A percentile compares a stretch with the other conserved stretches of the same genome.
Conservation (phyloP, 2,888 invertebrate genomes). For the Theristus sp. region DNA sequence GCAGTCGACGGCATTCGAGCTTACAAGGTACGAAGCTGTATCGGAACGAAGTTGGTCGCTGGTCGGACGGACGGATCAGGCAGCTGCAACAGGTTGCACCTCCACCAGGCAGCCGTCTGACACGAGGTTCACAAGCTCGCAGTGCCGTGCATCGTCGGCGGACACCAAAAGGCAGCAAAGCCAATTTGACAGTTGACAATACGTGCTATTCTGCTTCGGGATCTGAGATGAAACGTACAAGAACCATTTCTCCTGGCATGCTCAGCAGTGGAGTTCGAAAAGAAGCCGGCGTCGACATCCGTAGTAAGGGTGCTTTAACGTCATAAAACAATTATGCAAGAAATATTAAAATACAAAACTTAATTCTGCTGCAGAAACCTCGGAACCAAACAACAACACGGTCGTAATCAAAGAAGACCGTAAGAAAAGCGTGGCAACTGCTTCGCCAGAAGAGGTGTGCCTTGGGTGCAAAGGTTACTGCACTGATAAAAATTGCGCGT, state of each 20-base stretch:
- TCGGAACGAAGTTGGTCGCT: slow-evolving; percentile 2
- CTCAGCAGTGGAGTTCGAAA: neutral
- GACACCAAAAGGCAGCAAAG: no score
- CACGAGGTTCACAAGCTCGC: neutral
- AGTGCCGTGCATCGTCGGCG: no score
- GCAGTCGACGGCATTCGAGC: no score
- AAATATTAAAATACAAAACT: neutral
- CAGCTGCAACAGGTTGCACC: neutral
- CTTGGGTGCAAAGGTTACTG: slow-evolving; percentile 9
- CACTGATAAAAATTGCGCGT: slow-evolving; percentile 6
- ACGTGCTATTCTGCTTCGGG: no score
- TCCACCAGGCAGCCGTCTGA: no score
- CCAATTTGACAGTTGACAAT: no score
- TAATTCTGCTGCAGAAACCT: neutral
- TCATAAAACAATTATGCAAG: no score
- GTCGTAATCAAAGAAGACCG: neutral
- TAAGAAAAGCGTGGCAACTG: neutral
- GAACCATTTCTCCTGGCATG: neutral
- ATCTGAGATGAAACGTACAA: neutral
- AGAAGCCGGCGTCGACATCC: neutral
- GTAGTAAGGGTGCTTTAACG: neutral
- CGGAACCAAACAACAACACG: neutral
- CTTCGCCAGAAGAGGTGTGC: slow-evolving; percentile 5
- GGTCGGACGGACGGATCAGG: slow-evolving; percentile 3
- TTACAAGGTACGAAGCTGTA: no score